Percentiles rank a stretch among this genome's conserved stretches.
phyloP scores from a whole-genome alignment of 2,888 invertebrate species.

The Clusia tigrina region DNA sequence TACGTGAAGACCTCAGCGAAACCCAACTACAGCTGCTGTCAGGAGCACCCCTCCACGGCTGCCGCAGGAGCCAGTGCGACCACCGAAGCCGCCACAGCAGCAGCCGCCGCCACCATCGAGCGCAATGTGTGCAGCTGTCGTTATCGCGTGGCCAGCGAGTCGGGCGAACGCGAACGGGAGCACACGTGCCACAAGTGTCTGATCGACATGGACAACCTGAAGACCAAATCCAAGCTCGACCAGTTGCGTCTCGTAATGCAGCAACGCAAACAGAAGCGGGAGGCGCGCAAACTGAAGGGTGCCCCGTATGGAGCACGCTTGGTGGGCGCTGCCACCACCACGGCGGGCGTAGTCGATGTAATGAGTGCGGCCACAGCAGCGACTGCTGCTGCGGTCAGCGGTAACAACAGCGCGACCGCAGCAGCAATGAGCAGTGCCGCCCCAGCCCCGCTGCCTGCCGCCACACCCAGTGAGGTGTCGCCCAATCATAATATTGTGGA shows the following conservation, averaged over 20 bases:
- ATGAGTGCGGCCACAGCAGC: conserved; percentile 21
- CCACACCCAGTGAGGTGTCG: conserved; percentile 56
- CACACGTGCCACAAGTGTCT: conserved; percentile 65
- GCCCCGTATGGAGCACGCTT: conserved; percentile 68
- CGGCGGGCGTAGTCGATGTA: conserved; percentile 13
- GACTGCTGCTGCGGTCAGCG: conserved; percentile 30
- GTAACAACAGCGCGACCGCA: conserved; percentile 24
- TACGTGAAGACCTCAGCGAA: conserved; percentile 39
- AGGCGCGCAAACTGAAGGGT: conserved; percentile 76
- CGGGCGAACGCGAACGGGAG: conserved; percentile 47
- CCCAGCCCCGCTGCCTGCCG: conserved; percentile 28
- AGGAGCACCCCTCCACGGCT: conserved; percentile 20
- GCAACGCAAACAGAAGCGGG: conserved; percentile 83
- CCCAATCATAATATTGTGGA: conserved; percentile 62
- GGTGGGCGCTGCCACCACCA: conserved; percentile 34
- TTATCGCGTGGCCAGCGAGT: conserved; percentile 40
- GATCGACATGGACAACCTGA: conserved; percentile 76
- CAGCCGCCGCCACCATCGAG: conserved; percentile 28
- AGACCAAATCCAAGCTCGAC: conserved; percentile 86
- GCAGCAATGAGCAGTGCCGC: conserved; percentile 37
- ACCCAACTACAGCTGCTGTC: conserved; percentile 36
- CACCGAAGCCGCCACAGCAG: conserved; percentile 28
- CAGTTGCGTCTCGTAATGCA: conserved; percentile 89
- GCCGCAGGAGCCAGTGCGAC: conserved; percentile 20
- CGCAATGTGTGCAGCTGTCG: conserved; percentile 51